Percentiles rank a stretch among this genome's conserved stretches.
Evolutionary conservation across 2,113 vertebrate species (phyloP).

Genomic region (Apteryx mantelli): DNA sequence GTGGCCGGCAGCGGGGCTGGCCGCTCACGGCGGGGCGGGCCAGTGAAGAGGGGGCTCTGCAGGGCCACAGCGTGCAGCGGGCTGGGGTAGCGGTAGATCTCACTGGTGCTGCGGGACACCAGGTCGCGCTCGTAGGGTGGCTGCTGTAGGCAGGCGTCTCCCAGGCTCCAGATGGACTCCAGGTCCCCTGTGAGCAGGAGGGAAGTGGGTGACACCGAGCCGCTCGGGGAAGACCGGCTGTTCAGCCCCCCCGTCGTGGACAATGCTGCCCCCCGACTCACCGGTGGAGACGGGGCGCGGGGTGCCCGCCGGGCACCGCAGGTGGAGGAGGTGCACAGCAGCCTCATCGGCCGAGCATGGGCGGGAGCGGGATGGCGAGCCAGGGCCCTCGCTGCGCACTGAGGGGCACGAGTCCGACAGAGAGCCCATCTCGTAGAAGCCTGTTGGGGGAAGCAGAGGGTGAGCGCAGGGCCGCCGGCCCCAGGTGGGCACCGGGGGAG

Average conservation of each 20-base stretch:
- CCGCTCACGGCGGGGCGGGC: neutral
- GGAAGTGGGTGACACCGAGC: neutral
- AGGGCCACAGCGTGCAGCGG: constrained; percentile 85
- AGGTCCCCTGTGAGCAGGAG: constrained; percentile 63
- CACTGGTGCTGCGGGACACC: constrained; percentile 81
- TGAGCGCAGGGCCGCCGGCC: neutral
- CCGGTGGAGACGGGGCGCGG: constrained; percentile 71
- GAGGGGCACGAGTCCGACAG: constrained; percentile 84
- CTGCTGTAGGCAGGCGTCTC: constrained; percentile 62
- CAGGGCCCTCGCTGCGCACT: constrained; percentile 76
- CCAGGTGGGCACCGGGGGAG: no score
- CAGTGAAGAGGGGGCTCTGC: constrained; percentile 84
- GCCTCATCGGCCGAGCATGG: constrained; percentile 74
- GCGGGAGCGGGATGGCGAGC: constrained; percentile 17
- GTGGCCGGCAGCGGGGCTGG: neutral
- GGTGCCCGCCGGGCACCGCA: neutral
- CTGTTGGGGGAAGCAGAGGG: constrained; percentile 16
- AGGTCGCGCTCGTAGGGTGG: constrained; percentile 74
- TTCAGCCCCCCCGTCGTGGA: no score
- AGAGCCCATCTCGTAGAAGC: constrained; percentile 79
- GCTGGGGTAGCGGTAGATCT: constrained; percentile 85
- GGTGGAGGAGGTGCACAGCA: constrained; percentile 76
- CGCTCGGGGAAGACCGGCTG: no score
- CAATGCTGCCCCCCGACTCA: neutral
- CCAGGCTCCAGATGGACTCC: constrained; percentile 69